Percentiles rank a stretch among this genome's conserved stretches.
Conservation (phyloP, 1,140 invertebrate genomes). For the Ectropis grisescens region DNA sequence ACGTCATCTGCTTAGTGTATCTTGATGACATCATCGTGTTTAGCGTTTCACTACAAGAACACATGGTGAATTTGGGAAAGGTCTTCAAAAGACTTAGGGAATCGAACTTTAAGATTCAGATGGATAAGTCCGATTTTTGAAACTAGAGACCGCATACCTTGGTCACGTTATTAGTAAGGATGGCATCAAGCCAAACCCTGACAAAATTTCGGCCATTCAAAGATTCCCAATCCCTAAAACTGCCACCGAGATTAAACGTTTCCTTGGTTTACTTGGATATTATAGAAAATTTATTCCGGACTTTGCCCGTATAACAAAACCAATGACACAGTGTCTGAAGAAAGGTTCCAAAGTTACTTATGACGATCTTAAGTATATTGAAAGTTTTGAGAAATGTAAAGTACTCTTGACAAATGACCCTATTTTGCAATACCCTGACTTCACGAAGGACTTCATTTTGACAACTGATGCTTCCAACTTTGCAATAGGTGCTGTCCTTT, state of each 20-base stretch:
- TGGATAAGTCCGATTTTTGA: slow-evolving; percentile 3
- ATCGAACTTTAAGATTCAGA: slow-evolving; percentile 5
- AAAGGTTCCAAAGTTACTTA: slow-evolving; percentile 4
- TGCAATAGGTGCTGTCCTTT: too few relatives aligned
- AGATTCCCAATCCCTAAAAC: slow-evolving; percentile 6
- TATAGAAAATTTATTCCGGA: slow-evolving; percentile 5
- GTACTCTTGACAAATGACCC: too few relatives aligned
- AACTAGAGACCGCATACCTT: slow-evolving; percentile 3
- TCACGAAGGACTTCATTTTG: slow-evolving; percentile 8
- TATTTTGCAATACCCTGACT: slow-evolving; percentile 8
- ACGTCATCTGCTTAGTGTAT: slow-evolving; percentile 1
- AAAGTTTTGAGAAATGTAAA: slow-evolving; percentile 11
- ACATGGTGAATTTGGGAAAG: slow-evolving; percentile 3
- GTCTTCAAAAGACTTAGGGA: slow-evolving; percentile 3
- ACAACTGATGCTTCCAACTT: slow-evolving; percentile 9
- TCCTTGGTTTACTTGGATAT: slow-evolving; percentile 5
- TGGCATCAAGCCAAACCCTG: slow-evolving; percentile 4
- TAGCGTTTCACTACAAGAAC: slow-evolving; percentile 2
- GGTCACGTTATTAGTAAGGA: slow-evolving; percentile 4
- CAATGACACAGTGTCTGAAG: slow-evolving; percentile 6
- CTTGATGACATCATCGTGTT: slow-evolving; percentile 5
- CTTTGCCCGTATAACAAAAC: slow-evolving; percentile 9
- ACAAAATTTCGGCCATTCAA: slow-evolving; percentile 3
- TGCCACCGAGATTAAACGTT: slow-evolving; percentile 7
- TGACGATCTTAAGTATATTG: slow-evolving; percentile 2